Base-by-base conservation (phyloP, 1,140 invertebrate species). In the Drosophila bifasciata region DNA sequence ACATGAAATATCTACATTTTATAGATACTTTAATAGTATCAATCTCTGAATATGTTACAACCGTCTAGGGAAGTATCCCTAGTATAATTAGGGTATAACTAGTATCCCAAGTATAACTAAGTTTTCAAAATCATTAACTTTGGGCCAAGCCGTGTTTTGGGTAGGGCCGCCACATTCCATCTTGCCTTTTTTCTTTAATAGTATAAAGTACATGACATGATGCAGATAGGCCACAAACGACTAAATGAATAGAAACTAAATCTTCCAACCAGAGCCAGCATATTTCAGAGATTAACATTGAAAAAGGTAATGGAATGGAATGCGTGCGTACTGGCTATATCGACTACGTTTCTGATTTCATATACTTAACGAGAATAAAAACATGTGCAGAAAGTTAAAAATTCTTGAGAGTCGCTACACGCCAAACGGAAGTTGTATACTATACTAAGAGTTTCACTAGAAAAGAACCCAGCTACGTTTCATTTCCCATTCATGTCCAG, bases 391-490 rank as follows among this genome's bases (percentile, higher is more conserved):
- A 85, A 85, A 86, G 88, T 86, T 86, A 78, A 83, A 86, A 88
- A 88, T 86, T 70, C 83, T 81, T 39, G 40, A 45, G 64, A 56
- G 49, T 23, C 73, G 77, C 86, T 78, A 83, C 83, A 88, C 83
- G 83, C 83, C 84, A 88, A 83, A 76, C 83, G 83, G 84, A 88
- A 89, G 83, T 88, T 88, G 83, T 28, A 28, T 28, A 21, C 23
- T 86, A 88, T 88, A 88, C 83, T 88, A 88, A 88, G 84, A 88
- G 83, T 89, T 88, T 78, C 83, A 88, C 84, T 88, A 78, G 83
- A 83, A 86, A 74, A 69, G 77, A 53, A 63, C 60, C 77, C 81
- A 64, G 50, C 44, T 74, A 86, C 74, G 77, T 74, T 70, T 40
- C 72, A 32, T 62, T 72, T 61, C 43, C 68, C 71, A 86, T 77